Evolutionary conservation across 1,140 invertebrate genomes (phyloP), one percentile per base, ranked within the genome.

Genomic region (Halyomorpha halys): DNA sequence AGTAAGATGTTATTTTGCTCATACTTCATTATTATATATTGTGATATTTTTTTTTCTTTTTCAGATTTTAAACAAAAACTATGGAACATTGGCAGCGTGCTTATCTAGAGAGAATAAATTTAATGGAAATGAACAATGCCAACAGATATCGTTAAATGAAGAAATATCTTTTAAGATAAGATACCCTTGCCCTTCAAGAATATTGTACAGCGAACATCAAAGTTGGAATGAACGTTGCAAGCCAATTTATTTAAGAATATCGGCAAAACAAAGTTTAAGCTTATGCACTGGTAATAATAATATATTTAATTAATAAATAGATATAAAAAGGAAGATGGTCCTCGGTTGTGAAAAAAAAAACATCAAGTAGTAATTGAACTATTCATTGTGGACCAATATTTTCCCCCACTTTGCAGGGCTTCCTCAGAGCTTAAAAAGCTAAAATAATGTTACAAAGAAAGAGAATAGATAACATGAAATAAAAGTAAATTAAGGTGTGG

Each of bases 241-340:
- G 34, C 62, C 62, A 16, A 45, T 63, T 63, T 63, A 45, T 39
- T 14, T 63, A 2, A 49, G 53, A 27, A 54, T 63, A 14, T 53
- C 25, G 15, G 62, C 15, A 15, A 39, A 63, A 19, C 25, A 23
- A 2, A 63, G 44, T 25, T 63, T 53, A 18, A 54, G 49, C 13
- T 18, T 25, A 21, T 63, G 62, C 30, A 53, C 62, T 39, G 62
- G 62, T 63, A 54, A 39, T 47, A 23, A 23, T 60, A 27, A 15
- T 39, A 39, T 39, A 11, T 11, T 39, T 39, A 6, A 11, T 21
- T 53, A 8, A 9, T 34, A 25, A 15, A 64, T 67, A n/a, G n/a
- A 44, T 59, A 67, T 62, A 62, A 30, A 39, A 44, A 21, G 60
- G 54, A 15, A 64, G 66, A 47, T 39, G 63, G 53, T 63, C 27